Evolutionary conservation across 2,888 invertebrate species (phyloP).

Genomic region (Pristionchus japonicus): DNA sequence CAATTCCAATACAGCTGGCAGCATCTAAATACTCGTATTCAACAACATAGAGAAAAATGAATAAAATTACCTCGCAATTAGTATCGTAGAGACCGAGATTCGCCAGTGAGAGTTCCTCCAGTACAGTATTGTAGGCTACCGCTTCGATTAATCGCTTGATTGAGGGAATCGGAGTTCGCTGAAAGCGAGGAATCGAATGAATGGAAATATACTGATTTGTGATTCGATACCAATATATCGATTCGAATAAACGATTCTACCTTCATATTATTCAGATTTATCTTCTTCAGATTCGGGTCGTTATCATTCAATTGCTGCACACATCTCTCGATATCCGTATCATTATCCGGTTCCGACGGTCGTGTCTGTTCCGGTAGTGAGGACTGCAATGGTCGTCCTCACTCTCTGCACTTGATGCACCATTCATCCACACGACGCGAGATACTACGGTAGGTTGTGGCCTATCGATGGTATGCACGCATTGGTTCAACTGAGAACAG

Average conservation of each 20-base stretch:
- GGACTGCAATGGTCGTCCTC: conserved; percentile 33
- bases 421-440: background rate
- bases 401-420: background rate
- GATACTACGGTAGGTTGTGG: conserved; percentile 9
- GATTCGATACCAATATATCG: background rate
- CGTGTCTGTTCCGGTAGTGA: conserved; percentile 70
- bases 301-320: conserved; percentile 78
- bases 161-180: conserved; percentile 74
- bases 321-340: conserved; percentile 87
- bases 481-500: background rate
- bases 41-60: no score
- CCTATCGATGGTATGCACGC: background rate
- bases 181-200: conserved; percentile 45
- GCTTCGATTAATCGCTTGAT: conserved; percentile 89
- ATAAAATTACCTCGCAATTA: conserved; percentile 83
- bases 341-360: conserved; percentile 89
- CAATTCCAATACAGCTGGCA: conserved; percentile 80
- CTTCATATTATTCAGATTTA: conserved; percentile 99
- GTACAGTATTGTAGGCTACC: conserved; percentile 89
- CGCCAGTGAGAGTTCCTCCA: conserved; percentile 91
- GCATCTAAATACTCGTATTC: no score
- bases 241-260: conserved; percentile 78
- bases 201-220: no score
- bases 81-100: conserved; percentile 94
- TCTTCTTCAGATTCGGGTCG: conserved; percentile 88